Base-by-base conservation (phyloP, 2,113 vertebrate genomes). In the Chamaetylas fuelleborni region DNA sequence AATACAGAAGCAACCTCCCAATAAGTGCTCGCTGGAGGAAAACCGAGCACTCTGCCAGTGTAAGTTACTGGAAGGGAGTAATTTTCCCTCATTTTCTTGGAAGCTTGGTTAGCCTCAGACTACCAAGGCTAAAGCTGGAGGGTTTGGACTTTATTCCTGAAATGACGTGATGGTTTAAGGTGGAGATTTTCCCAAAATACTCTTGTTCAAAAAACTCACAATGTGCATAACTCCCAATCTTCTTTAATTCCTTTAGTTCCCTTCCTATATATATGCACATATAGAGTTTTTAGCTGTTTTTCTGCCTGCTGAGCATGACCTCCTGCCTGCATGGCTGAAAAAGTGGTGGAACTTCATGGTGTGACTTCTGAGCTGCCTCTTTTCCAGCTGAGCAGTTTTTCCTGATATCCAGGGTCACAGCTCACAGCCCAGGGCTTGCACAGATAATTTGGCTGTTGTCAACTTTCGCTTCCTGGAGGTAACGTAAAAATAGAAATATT, bases 21-120 rank as follows among this genome's bases (percentile, higher is more conserved):
- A 0, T 31, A 18, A 94, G 64, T 1, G 33, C 65, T 92, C 0
- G 9, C 79, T 72, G 33, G 33, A 66, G 88, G 80, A 61, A 93
- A 95, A 58, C 22, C 3, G 42, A 60, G 43, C 14, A 0, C 64
- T 26, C 14, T 64, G 60, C 86, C 92, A 71, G 86, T 20, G 33
- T 3, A 2, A 47, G 38, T 88, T 88, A 66, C 67, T 86, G 94
- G 76, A 90, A 95, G 47, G 91, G 20, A 74, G 72, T 24, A 58
- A 95, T 97, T 95, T 92, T 58, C 80, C 69, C 67, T 80, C 56
- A 33, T 93, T 93, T 92, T 38, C 85, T 90, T 83, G 80, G 88
- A 72, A 86, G 47, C 29, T 86, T 34, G 86, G 80, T 95, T 90
- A 66, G 58, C 91, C 83, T 92, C 94, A 83, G 86, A 33, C 47